Evolutionary conservation across 1,140 invertebrate genomes (phyloP).

Genomic region (Potamilus streckersoni): DNA sequence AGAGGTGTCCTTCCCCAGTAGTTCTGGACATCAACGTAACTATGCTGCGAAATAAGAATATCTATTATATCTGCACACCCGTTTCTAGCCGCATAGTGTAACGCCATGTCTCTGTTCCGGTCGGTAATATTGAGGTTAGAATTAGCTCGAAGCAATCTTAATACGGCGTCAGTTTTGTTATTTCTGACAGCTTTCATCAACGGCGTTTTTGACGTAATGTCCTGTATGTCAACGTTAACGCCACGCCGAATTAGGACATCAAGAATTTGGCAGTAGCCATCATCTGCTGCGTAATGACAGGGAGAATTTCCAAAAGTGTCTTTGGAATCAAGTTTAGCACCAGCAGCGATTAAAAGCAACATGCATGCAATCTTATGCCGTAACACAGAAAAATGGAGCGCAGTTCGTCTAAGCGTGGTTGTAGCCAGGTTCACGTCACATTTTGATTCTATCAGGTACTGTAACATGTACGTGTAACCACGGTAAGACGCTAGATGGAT

Average conservation of each 20-base stretch:
- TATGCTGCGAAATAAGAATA: conserved; percentile 59
- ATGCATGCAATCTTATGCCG: conserved; percentile 66
- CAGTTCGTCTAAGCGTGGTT: conserved; percentile 59
- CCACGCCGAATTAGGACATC: conserved; percentile 61
- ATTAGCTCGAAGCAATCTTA: conserved; percentile 56
- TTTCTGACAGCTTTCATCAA: conserved; percentile 68
- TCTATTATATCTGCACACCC: conserved; percentile 62
- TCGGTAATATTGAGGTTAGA: conserved; percentile 90
- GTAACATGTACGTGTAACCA: conserved; percentile 66
- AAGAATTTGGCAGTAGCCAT: conserved; percentile 65
- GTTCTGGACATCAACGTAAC: conserved; percentile 65
- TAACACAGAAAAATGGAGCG: conserved; percentile 65
- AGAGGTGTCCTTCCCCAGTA: conserved; percentile 66
- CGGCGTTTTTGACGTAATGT: conserved; percentile 67
- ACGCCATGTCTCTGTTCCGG: conserved; percentile 95
- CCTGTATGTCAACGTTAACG: conserved; percentile 63
- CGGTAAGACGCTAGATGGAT: conserved; percentile 65
- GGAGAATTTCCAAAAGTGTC: conserved; percentile 67
- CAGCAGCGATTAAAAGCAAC: conserved; percentile 60
- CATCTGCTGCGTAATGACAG: conserved; percentile 66
- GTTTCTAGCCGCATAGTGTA: conserved; percentile 75
- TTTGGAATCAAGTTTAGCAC: conserved; percentile 63
- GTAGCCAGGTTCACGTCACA: conserved; percentile 66
- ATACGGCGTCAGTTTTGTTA: conserved; percentile 63
- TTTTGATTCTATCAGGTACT: conserved; percentile 66